phyloP scores from a whole-genome alignment of 2,113 vertebrate genomes.

The Tachuris rubrigastra region DNA sequence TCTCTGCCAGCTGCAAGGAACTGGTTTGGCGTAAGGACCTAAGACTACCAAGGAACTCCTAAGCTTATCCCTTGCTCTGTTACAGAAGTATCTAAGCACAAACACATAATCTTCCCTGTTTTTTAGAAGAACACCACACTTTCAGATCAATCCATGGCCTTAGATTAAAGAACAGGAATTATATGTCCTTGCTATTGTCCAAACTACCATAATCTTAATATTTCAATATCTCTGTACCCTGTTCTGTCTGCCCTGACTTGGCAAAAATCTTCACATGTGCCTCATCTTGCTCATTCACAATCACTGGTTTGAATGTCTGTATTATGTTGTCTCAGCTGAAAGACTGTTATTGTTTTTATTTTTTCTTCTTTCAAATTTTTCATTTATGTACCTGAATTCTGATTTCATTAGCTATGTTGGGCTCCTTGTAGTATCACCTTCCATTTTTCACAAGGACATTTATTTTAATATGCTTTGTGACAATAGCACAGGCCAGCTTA shows the following conservation, averaged over 20 bases:
- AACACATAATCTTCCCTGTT: not conserved
- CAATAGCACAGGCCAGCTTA: not conserved
- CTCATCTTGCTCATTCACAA: not conserved
- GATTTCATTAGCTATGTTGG: not conserved
- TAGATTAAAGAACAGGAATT: not conserved
- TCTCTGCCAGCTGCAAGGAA: not conserved
- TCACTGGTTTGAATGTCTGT: not conserved
- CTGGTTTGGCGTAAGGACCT: not conserved
- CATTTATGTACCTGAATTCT: not conserved
- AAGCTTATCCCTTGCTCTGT: not conserved
- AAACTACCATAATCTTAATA: not conserved
- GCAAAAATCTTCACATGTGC: not conserved
- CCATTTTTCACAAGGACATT: not conserved
- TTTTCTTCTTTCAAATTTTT: not conserved
- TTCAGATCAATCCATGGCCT: not conserved
- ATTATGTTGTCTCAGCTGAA: not conserved
- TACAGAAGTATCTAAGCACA: not conserved
- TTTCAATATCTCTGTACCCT: not conserved
- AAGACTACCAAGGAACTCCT: not conserved
- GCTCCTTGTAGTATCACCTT: not conserved
- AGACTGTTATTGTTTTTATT: not conserved
- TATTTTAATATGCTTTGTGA: not conserved
- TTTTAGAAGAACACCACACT: not conserved
- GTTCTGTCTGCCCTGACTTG: not conserved
- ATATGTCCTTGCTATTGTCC: not conserved